These are phyloP conservation scores for Lerista edwardsae DNA, from an alignment of 2,797 vertebrate species.

Conservation along the genomic window DNA sequence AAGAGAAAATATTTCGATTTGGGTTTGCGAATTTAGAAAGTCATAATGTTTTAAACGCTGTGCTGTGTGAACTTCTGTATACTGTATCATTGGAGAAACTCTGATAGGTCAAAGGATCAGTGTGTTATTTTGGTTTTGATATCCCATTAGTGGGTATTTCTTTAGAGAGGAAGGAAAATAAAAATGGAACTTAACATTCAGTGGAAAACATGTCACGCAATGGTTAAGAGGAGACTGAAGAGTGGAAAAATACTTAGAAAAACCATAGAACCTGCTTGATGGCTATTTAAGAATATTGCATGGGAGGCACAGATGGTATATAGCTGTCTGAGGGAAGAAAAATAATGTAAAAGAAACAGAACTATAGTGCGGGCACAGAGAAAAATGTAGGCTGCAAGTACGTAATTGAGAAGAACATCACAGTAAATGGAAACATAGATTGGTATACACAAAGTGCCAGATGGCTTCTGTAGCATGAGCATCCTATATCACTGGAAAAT, in stretches of 20 bases:
- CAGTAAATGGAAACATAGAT: not conserved
- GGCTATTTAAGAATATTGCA: constrained; percentile 80
- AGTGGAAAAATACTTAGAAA: constrained; percentile 74
- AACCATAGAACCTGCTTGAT: constrained; percentile 79
- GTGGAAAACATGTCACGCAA: constrained; percentile 78
- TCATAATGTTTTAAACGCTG: constrained; percentile 50
- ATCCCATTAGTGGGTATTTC: constrained; percentile 58
- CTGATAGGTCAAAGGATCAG: constrained; percentile 49
- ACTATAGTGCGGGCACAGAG: constrained; percentile 72
- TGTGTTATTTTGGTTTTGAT: constrained; percentile 56
- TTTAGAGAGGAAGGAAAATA: constrained; percentile 54
- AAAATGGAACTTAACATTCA: constrained; percentile 65
- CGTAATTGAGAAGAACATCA: constrained; percentile 54
- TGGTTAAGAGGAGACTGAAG: constrained; percentile 81
- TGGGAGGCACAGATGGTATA: constrained; percentile 81
- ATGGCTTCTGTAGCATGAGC: too few relatives aligned
- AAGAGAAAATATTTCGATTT: not conserved
- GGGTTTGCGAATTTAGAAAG: constrained; percentile 34
- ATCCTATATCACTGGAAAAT: not conserved
- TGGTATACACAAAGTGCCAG: not conserved
- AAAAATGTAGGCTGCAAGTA: constrained; percentile 69
- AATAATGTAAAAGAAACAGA: constrained; percentile 67
- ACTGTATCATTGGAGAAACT: constrained; percentile 54
- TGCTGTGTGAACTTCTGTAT: constrained; percentile 26
- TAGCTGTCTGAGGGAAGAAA: constrained; percentile 77